Evolutionary conservation across 2,888 invertebrate genomes (phyloP).

Genomic region (Scaptomyza caliginosa): DNA sequence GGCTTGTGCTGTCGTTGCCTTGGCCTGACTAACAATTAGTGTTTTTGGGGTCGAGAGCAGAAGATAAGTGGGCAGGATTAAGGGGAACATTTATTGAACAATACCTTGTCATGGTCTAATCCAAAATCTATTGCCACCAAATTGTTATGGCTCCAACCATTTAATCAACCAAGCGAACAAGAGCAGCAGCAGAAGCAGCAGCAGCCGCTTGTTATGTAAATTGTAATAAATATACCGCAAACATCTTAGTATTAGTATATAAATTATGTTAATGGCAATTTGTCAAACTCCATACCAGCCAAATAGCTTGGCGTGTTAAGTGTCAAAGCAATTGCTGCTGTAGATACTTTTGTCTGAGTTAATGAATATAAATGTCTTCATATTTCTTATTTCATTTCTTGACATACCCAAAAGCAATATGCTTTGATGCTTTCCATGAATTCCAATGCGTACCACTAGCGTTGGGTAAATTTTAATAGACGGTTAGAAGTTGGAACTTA

Average conservation of each 20-base stretch:
- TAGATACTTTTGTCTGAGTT: constrained; percentile 35
- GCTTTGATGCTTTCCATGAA: constrained; percentile 15
- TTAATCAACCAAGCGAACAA: background rate
- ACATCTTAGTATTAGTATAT: constrained; percentile 42
- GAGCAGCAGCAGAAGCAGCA: too few species aligned
- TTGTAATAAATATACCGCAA: constrained; percentile 6
- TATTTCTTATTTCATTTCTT: constrained; percentile 15
- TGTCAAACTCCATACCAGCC: constrained; percentile 10
- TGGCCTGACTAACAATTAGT: constrained; percentile 60
- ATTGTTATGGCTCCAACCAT: constrained; percentile 12
- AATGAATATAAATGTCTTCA: constrained; percentile 68
- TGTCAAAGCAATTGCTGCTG: constrained; percentile 43
- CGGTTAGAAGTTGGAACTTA: background rate
- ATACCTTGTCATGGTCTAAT: constrained; percentile 43
- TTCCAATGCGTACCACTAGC: background rate
- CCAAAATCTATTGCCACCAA: constrained; percentile 51
- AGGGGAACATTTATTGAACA: background rate
- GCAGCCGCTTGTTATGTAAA: constrained; percentile 45
- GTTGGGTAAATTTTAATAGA: background rate
- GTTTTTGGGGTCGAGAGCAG: constrained; percentile 1
- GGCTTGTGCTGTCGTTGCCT: constrained; percentile 46
- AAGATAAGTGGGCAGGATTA: background rate
- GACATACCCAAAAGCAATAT: constrained; percentile 3
- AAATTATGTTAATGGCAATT: constrained; percentile 75
- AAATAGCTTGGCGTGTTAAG: constrained; percentile 53